Base-by-base conservation (phyloP, 2,113 vertebrate genomes). In the Entomyzon cyanotis region DNA sequence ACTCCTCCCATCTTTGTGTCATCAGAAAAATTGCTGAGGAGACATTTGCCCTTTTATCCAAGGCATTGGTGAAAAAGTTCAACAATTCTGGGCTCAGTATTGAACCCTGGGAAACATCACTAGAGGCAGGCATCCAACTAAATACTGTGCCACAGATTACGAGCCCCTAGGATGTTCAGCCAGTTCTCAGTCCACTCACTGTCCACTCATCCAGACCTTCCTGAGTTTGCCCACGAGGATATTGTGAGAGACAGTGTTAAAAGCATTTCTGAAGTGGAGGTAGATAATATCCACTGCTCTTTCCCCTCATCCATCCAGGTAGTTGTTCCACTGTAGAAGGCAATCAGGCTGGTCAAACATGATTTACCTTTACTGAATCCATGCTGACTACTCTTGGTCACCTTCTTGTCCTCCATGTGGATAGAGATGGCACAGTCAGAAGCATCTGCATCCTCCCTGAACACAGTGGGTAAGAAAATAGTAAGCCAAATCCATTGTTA, bases 201-300 rank as follows among this genome's bases (percentile, higher is more conserved):
- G 35, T 39, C 27, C 20, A 24, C 10, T 49, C 42, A 30, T 56
- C 30, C 30, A 30, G 20, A 58, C 10, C 17, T 56, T 50, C 35
- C 44, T 42, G 31, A 58, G 35, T 42, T 49, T 76, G 12, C 8
- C 35, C 42, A 25, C 1, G 19, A 67, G 20, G 9, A 42, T 49
- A 4, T 65, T 75, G 30, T 11, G 13, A 41, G 5, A 58, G 13
- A 50, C 35, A 35, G 12, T 31, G 30, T 21, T 0, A 0, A 67
- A 75, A 58, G 16, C 15, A 28, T 58, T 58, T 12, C 37, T 60
- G 67, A 52, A 33, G 5, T 42, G 9, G 10, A 8, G 10, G 2
- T 52, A 58, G 12, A 15, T 24, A n/a, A 65, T 5, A 49, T 5
- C 30, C 30, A 20, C 35, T 49, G n/a, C 23, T 41, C 30, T 49